Evolutionary conservation across 2,888 invertebrate species (phyloP), one percentile per base, ranked within the genome.

Genomic region (Drosophila stalkeri): DNA sequence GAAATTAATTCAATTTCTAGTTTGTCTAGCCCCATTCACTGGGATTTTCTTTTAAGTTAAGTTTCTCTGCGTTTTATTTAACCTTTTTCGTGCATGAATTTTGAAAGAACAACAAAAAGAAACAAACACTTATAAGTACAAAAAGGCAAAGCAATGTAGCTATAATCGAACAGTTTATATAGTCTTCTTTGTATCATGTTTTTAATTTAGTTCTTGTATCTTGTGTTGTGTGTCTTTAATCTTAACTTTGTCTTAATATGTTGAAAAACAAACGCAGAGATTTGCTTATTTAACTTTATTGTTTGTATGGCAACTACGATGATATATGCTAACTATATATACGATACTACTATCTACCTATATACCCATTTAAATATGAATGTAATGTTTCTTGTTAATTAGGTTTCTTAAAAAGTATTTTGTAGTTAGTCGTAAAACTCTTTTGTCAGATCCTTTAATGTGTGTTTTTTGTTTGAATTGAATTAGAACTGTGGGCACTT

Each of bases 321-420:
- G 8, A 56, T 46, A 65, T 62, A 76, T 76, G 41, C 67, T 63
- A 72, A 20, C 57, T 49, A 60, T 59, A 64, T 39, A 57, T 51
- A 27, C 27, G 18, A 52, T 54, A 69, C 39, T 67, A 66, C 64
- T 77, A 74, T 66, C 63, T 71, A 78, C 27, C 70, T 57, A 63
- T 60, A 43, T 47, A 57, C 55, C 62, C 20, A 47, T 54, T 44
- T 47, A 74, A 43, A 77, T 64, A 43, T 41, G 12, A n/a, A 27
- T 54, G 51, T 62, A 75, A 79, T 60, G 69, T 72, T 69, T 69
- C 82, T 84, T 84, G 85, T 84, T 84, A 84, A 86, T 80, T 84
- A 86, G 87, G 85, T 86, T 86, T 86, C 87, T 82, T 80, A 61
- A 75, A 75, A 65, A 64, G 86, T 84, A 84, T 78, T 84, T 84